A percentile compares a stretch with the other conserved stretches of the same genome.
Conservation (phyloP, 2,113 vertebrate genomes). For the Centropristis striata region DNA sequence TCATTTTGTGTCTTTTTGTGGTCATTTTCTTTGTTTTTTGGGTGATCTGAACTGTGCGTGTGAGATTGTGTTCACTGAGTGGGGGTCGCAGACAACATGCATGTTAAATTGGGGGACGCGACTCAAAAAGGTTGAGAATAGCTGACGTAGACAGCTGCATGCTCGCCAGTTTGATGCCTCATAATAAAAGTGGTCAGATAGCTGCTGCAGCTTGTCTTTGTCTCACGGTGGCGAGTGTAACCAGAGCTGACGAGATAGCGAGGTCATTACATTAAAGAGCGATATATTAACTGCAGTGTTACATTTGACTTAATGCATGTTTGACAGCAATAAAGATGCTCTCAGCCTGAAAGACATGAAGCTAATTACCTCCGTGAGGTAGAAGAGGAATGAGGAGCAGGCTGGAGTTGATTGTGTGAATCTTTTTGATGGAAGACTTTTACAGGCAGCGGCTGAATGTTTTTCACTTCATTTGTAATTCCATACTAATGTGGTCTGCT, state of each 20-base stretch:
- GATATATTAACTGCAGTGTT: neutral
- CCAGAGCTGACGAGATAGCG: neutral
- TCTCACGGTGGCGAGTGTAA: neutral
- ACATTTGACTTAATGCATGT: slow-evolving; percentile 8
- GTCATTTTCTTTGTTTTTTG: too few relatives aligned
- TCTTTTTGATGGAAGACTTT: slow-evolving; percentile 18
- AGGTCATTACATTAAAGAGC: neutral
- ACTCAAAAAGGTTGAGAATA: too few relatives aligned
- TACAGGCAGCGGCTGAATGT: neutral
- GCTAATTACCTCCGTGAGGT: slow-evolving; percentile 32
- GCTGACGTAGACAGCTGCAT: neutral
- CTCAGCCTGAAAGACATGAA: slow-evolving; percentile 16
- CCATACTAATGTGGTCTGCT: neutral
- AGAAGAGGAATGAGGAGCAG: slow-evolving; percentile 23
- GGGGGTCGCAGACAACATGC: too few relatives aligned
- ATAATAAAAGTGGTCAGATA: neutral
- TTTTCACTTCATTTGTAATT: slow-evolving; percentile 33
- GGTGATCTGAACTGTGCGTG: too few relatives aligned
- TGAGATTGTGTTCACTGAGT: too few relatives aligned
- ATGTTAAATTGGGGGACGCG: too few relatives aligned
- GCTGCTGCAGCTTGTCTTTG: neutral
- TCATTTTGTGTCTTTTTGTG: too few relatives aligned
- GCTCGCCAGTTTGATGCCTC: neutral
- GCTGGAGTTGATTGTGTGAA: slow-evolving; percentile 14
- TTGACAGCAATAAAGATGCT: neutral